These are phyloP conservation scores for Hypocryptadius cinnamomeus DNA, from an alignment of 2,113 vertebrate genomes.

Conservation along the genomic window DNA sequence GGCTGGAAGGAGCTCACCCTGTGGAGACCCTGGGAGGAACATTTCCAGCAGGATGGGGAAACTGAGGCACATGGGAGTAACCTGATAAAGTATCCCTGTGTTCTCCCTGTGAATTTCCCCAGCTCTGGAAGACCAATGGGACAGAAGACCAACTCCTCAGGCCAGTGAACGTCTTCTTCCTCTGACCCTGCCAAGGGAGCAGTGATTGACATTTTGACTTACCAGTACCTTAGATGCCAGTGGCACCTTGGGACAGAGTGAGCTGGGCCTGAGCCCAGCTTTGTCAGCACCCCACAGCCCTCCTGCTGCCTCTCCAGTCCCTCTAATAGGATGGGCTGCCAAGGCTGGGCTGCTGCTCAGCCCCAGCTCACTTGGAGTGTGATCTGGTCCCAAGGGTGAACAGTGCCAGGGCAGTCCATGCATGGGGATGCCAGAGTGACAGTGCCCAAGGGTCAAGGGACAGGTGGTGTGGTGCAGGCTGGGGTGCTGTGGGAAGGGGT, in stretches of 20 bases:
- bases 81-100: not conserved
- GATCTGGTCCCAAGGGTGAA: not conserved
- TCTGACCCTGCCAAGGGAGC: not conserved
- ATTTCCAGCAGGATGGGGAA: not conserved
- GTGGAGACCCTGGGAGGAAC: not conserved
- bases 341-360: not conserved
- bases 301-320: not conserved
- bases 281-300: not conserved
- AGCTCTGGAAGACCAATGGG: not conserved
- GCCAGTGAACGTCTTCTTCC: not conserved
- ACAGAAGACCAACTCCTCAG: not conserved
- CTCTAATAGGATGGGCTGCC: not conserved
- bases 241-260: not conserved
- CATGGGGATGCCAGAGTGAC: not conserved
- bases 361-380: not conserved
- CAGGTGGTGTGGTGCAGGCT: not conserved
- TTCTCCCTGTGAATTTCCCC: not conserved
- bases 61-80: not conserved
- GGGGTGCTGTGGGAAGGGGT: not conserved
- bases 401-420: accelerated
- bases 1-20: not conserved
- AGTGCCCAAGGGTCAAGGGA: not conserved
- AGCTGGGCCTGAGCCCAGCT: not conserved
- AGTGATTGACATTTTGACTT: not conserved
- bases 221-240: not conserved